A percentile compares a stretch with the other conserved stretches of the same genome.
phyloP scores from a whole-genome alignment of 2,797 vertebrate species.

The Lophotriccus pileatus region DNA sequence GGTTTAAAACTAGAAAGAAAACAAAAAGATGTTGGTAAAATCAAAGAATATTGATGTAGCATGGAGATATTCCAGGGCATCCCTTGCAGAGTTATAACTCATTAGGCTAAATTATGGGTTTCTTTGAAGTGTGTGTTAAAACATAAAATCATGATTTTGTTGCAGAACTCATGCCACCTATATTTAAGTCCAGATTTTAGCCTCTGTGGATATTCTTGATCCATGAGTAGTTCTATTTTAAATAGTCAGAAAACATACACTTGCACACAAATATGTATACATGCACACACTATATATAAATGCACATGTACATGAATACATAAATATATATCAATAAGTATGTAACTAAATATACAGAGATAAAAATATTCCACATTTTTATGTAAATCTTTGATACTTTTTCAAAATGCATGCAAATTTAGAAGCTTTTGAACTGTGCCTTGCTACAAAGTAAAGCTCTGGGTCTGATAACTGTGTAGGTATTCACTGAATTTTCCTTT shows the following conservation, averaged over 20 bases:
- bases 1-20: background rate
- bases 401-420: background rate
- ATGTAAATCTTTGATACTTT: background rate
- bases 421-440: background rate
- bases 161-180: background rate
- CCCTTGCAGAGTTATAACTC: background rate
- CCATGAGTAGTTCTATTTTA: background rate
- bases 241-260: background rate
- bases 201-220: background rate
- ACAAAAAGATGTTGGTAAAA: background rate
- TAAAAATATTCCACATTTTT: background rate
- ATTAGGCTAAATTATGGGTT: background rate
- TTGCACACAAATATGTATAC: background rate
- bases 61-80: background rate
- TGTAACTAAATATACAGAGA: background rate
- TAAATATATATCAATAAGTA: background rate
- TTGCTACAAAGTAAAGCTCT: background rate
- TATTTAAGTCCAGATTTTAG: background rate
- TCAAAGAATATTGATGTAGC: background rate
- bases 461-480: background rate
- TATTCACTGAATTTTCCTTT: background rate
- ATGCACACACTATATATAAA: background rate
- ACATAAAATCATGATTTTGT: background rate
- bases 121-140: background rate
- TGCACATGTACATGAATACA: fast-evolving